A percentile compares a stretch with the other conserved stretches of the same genome.
phyloP scores from a whole-genome alignment of 1,140 invertebrate genomes.

The Octopus sinensis region DNA sequence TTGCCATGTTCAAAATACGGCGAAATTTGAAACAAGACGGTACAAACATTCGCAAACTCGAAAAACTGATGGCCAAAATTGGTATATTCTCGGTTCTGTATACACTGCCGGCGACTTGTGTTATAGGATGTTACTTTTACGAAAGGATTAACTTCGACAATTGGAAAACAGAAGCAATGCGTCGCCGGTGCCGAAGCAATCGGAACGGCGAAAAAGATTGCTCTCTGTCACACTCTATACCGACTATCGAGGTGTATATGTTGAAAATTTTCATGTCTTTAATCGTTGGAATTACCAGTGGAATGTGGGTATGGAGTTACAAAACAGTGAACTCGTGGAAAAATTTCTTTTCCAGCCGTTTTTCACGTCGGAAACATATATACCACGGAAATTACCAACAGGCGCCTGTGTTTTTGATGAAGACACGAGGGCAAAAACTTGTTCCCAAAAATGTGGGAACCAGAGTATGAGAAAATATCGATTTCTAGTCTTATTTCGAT shows the following conservation, averaged over 20 bases:
- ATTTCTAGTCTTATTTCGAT: not conserved
- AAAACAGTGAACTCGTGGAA: constrained; percentile 55
- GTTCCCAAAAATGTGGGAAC: constrained; percentile 39
- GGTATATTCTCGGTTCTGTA: constrained; percentile 93
- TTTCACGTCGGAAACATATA: constrained; percentile 44
- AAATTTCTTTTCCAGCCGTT: constrained; percentile 48
- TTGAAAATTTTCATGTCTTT: constrained; percentile 67
- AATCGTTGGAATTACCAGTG: constrained; percentile 63
- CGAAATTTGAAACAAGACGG: constrained; percentile 78
- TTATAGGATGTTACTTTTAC: constrained; percentile 90
- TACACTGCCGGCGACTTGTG: constrained; percentile 87
- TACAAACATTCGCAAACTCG: constrained; percentile 51
- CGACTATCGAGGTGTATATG: constrained; percentile 58
- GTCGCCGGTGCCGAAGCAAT: constrained; percentile 25
- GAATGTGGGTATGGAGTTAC: constrained; percentile 57
- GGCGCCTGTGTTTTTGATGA: constrained; percentile 45
- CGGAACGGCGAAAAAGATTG: constrained; percentile 36
- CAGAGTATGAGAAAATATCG: constrained; percentile 24
- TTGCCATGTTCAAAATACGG: constrained; percentile 89
- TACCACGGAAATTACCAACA: constrained; percentile 41
- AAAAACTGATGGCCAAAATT: constrained; percentile 79
- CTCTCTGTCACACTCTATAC: constrained; percentile 52
- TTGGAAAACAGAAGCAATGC: constrained; percentile 41
- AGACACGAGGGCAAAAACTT: constrained; percentile 37
- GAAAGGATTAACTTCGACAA: constrained; percentile 64